Evolutionary conservation across 2,797 vertebrate species (phyloP).

Genomic region (Xenops minutus): DNA sequence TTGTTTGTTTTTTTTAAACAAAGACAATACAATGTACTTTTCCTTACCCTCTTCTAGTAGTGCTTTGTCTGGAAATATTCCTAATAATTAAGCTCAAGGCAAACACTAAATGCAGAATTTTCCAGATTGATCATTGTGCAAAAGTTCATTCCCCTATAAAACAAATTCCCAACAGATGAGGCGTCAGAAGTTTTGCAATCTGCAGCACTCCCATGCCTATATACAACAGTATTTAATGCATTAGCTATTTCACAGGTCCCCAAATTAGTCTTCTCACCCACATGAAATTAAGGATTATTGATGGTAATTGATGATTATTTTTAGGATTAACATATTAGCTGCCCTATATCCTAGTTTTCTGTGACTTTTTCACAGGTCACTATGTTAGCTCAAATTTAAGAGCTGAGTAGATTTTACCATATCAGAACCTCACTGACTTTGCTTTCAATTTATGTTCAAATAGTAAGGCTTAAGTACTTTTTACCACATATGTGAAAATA

Average conservation of each 20-base stretch:
- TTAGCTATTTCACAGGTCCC: not conserved
- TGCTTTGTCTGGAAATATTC: not conserved
- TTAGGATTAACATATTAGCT: not conserved
- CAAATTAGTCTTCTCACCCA: not conserved
- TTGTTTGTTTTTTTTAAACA: conserved; percentile 3
- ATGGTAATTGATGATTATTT: not conserved
- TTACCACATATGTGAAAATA: not conserved
- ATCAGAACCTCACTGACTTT: not conserved
- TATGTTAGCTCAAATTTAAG: not conserved
- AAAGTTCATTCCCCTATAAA: not conserved
- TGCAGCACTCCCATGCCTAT: not conserved
- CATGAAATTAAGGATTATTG: not conserved
- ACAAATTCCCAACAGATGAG: not conserved
- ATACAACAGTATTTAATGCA: not conserved
- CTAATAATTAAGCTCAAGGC: not conserved
- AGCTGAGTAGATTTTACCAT: not conserved
- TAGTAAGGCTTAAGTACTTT: not conserved
- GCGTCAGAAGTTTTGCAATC: not conserved
- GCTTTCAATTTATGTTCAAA: not conserved
- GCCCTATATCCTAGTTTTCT: not conserved
- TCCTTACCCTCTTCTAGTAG: not conserved
- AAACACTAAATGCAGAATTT: not conserved
- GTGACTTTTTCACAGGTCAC: not conserved
- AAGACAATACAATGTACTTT: not conserved
- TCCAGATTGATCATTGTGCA: not conserved